Evolutionary conservation across 2,888 invertebrate genomes (phyloP), one percentile per base, ranked within the genome.

Genomic region (Steinernema carpocapsae): DNA sequence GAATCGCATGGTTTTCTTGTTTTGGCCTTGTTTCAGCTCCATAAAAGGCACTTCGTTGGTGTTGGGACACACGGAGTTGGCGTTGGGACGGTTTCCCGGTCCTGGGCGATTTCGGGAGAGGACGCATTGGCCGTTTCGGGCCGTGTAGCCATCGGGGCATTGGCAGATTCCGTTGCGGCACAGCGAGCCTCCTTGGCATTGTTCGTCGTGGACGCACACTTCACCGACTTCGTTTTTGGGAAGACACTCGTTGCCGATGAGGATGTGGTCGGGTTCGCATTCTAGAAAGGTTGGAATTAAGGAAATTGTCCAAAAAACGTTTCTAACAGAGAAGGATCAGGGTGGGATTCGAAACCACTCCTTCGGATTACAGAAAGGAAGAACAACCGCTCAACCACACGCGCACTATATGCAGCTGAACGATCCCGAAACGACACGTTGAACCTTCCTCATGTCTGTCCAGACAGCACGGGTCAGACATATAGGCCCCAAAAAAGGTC

Each of bases 21-120:
- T n/a, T n/a, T n/a, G n/a, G n/a, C n/a, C n/a, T n/a, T n/a, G n/a
- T 42, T 76, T 70, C 12, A 77, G 75, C 45, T 84, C 85, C n/a
- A 84, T 51, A 76, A 74, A 86, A n/a, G 86, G 85, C 26, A 80
- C 77, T 74, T 84, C 84, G n/a, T n/a, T n/a, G n/a, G n/a, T n/a
- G n/a, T n/a, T n/a, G n/a, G n/a, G n/a, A n/a, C n/a, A n/a, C n/a
- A n/a, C n/a, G n/a, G n/a, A n/a, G 72, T 82, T 84, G 12, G 83
- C 78, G 26, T 82, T 77, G 7, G 86, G 86, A 76, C 86, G 86
- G 45, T 82, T 83, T n/a, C 80, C 77, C n/a, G 64, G 43, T 22
- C 73, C 71, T 43, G 75, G 72, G n/a, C 71, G 74, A 4, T 32
- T 45, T 64, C 70, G 37, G n/a, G 56, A 52, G 51, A 72, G 75